Percentiles rank a stretch among this genome's conserved stretches.
Conservation (phyloP, 35 echinoderm and acorn worm genomes). For the Lytechinus pictus region DNA sequence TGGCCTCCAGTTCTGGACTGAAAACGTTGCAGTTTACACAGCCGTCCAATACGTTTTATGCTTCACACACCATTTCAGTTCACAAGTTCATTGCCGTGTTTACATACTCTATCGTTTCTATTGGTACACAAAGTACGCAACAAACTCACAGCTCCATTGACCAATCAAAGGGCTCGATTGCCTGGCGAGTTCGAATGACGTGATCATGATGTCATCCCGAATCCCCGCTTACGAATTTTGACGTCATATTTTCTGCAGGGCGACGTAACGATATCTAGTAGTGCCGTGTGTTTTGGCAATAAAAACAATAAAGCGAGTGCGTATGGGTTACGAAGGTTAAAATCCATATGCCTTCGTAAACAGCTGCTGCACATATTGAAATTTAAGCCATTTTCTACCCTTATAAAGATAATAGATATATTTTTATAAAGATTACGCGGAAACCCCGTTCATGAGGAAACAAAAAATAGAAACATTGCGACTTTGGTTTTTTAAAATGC, state of each 20-base stretch:
- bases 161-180: background rate
- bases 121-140: background rate
- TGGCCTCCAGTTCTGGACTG: background rate
- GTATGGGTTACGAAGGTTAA: background rate
- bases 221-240: constrained; percentile 4
- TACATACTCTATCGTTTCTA: background rate
- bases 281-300: background rate
- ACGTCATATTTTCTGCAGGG: constrained; percentile 38
- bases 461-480: background rate
- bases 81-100: no score
- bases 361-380: background rate
- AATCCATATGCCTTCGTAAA: background rate
- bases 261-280: background rate
- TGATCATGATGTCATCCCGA: constrained; percentile 12
- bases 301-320: background rate
- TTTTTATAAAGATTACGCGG: background rate
- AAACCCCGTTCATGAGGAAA: background rate
- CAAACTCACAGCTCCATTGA: background rate
- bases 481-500: background rate
- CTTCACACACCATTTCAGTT: no score
- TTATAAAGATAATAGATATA: background rate
- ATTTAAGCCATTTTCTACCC: background rate
- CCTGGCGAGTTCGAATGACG: background rate
- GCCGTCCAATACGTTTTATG: background rate
- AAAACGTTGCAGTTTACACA: background rate